A percentile compares a stretch with the other conserved stretches of the same genome.
These are phyloP conservation scores for Spheniscus mendiculus DNA, from an alignment of 2,113 vertebrate genomes.

Conservation along the genomic window DNA sequence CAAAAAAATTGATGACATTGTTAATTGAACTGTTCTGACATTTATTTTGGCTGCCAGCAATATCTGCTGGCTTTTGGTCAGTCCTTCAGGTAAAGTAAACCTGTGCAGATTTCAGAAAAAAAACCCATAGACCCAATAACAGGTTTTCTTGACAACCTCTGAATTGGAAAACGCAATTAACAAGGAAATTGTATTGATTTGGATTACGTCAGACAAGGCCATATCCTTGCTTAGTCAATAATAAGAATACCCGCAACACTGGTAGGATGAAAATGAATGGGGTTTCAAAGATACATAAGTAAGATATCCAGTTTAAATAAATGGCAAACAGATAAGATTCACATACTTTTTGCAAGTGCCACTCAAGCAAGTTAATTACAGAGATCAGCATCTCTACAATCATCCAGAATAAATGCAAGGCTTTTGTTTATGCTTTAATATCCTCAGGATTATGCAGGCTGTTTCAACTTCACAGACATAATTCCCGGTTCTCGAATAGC, in stretches of 20 bases:
- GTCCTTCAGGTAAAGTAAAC: neutral
- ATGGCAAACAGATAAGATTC: neutral
- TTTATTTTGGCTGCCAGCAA: neutral
- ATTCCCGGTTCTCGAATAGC: neutral
- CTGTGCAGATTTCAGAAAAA: neutral
- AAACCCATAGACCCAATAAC: rapidly evolving
- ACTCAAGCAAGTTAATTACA: neutral
- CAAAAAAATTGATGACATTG: neutral
- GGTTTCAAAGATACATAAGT: neutral
- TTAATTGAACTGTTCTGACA: neutral
- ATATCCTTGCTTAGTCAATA: neutral
- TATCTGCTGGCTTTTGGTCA: neutral
- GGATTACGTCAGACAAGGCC: neutral
- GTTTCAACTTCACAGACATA: neutral
- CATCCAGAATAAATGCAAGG: neutral
- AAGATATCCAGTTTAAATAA: neutral
- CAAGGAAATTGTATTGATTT: neutral
- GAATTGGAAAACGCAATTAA: neutral
- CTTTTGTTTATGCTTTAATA: neutral
- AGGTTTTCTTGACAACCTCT: neutral
- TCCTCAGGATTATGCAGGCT: neutral
- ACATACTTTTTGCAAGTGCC: neutral
- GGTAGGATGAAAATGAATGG: neutral
- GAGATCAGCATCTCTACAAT: neutral
- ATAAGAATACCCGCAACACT: neutral